phyloP scores from a whole-genome alignment of 2,797 vertebrate species.

The Phaenicophaeus curvirostris region DNA sequence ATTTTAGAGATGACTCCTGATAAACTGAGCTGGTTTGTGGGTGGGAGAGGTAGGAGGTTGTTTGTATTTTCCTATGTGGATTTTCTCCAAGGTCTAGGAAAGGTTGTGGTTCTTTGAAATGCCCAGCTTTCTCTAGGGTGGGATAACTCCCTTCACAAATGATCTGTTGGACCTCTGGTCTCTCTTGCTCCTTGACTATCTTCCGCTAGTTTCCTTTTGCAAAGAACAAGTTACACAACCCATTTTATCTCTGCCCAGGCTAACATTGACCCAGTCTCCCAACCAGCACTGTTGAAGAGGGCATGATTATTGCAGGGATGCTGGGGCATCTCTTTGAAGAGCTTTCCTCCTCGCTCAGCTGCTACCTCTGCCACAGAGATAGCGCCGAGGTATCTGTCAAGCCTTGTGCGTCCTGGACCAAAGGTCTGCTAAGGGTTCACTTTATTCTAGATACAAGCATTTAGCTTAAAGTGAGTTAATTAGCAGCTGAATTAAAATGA shows the following conservation, averaged over 20 bases:
- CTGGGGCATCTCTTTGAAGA: background rate
- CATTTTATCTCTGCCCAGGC: background rate
- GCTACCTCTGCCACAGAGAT: background rate
- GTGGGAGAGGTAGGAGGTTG: rapidly evolving
- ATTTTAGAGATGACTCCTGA: background rate
- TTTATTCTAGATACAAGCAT: background rate
- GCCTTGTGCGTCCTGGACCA: background rate
- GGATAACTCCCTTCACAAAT: background rate
- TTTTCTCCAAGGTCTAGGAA: background rate
- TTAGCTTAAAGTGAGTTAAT: background rate
- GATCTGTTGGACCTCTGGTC: rapidly evolving
- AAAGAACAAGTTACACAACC: background rate
- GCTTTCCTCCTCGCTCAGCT: background rate
- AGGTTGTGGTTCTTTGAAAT: background rate
- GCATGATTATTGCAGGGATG: background rate
- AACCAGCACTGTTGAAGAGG: rapidly evolving
- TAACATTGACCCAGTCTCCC: background rate
- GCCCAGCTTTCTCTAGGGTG: background rate
- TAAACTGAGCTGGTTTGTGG: background rate
- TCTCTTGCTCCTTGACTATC: rapidly evolving
- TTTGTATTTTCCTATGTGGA: background rate
- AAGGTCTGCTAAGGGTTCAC: background rate
- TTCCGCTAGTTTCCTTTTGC: background rate
- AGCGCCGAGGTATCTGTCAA: background rate
- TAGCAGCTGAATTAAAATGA: background rate